Conservation (phyloP, 2,888 invertebrate species). For the Tetragonula carbonaria region DNA sequence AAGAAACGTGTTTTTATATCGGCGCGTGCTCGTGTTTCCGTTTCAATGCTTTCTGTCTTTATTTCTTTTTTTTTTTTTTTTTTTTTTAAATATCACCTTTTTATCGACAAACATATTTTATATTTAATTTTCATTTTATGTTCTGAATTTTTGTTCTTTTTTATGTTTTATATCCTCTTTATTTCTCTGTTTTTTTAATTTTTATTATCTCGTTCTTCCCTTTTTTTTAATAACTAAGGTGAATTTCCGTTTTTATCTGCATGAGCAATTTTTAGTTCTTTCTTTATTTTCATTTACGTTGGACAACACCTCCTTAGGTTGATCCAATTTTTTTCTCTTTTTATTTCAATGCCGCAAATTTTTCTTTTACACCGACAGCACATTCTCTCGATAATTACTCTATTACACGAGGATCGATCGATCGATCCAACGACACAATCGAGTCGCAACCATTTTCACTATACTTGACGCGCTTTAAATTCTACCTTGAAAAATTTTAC, state of each 20-base stretch:
- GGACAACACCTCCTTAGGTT: neutral
- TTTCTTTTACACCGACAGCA: neutral
- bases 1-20: conserved; percentile 68
- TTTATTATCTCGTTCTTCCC: neutral
- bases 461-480: neutral
- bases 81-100: neutral
- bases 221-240: too few species aligned
- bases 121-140: neutral
- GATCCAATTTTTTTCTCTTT: neutral
- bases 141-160: neutral
- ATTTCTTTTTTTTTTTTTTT: neutral
- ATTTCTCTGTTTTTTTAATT: neutral
- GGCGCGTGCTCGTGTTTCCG: conserved; percentile 36
- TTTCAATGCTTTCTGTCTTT: conserved; percentile 4
- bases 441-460: neutral
- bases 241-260: neutral
- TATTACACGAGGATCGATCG: conserved; percentile 8
- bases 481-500: neutral
- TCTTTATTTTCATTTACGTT: neutral
- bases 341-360: neutral
- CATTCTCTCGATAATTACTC: neutral
- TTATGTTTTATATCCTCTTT: neutral
- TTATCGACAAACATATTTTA: neutral
- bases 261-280: neutral
- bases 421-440: neutral